Conservation (phyloP, 2,888 invertebrate genomes). For the Cloeon dipterum region DNA sequence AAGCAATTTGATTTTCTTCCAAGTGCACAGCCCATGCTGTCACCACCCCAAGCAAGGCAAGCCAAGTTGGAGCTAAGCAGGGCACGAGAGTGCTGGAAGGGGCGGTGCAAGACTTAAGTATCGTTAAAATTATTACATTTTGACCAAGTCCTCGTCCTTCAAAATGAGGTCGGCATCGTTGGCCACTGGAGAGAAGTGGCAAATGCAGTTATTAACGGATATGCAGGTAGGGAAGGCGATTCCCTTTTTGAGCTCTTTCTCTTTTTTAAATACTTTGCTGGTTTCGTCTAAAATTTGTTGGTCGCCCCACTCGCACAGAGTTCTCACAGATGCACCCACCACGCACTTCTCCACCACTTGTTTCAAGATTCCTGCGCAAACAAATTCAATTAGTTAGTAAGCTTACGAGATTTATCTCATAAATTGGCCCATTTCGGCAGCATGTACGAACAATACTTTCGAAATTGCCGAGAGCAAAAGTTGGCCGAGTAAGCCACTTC, state of each 20-base stretch:
- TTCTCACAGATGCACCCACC: conserved; percentile 67
- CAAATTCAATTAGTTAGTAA: conserved; percentile 2
- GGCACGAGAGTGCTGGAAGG: neutral
- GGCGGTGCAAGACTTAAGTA: no score
- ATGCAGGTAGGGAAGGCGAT: conserved; percentile 98
- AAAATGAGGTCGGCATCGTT: conserved; percentile 73
- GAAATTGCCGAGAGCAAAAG: no score
- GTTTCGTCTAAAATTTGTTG: conserved; percentile 72
- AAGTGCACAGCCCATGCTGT: neutral
- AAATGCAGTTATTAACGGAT: conserved; percentile 96
- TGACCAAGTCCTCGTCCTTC: conserved; percentile 83
- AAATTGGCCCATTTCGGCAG: no score
- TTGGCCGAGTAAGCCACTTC: no score
- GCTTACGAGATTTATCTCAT: no score
- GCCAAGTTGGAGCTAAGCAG: neutral
- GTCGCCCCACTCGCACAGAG: conserved; percentile 85
- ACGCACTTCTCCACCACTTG: conserved; percentile 71
- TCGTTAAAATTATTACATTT: conserved; percentile 43
- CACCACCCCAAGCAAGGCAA: neutral
- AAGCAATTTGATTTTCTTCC: neutral
- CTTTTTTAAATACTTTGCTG: conserved; percentile 90
- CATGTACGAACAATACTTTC: no score
- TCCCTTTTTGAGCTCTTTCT: conserved; percentile 91
- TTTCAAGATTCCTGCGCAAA: conserved; percentile 56
- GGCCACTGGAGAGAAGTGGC: conserved; percentile 91